These are phyloP conservation scores for Acipenser oxyrinchus DNA, from an alignment of 2,797 vertebrate species.

Conservation along the genomic window DNA sequence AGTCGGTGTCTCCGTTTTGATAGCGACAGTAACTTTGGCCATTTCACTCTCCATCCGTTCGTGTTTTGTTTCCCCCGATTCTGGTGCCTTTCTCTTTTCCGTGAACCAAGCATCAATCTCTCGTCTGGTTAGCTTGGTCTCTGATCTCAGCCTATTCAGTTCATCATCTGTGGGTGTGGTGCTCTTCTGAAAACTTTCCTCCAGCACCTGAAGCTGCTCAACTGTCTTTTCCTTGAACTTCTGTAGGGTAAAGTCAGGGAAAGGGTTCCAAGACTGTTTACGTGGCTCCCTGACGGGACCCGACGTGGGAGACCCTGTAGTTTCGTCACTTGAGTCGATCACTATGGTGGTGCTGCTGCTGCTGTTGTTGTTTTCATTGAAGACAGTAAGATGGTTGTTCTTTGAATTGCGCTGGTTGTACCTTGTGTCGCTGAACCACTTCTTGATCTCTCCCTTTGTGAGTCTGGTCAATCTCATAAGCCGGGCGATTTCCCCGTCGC, in stretches of 20 bases:
- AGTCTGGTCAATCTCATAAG: conserved; percentile 91
- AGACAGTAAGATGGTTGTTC: conserved; percentile 81
- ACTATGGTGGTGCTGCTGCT: conserved; percentile 72
- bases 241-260: conserved; percentile 84
- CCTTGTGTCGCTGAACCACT: conserved; percentile 98
- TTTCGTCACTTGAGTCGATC: conserved; percentile 94
- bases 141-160: conserved; percentile 76
- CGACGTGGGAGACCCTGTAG: conserved; percentile 66
- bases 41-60: conserved; percentile 56
- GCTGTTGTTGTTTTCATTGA: conserved; percentile 52
- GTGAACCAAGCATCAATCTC: conserved; percentile 96
- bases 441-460: conserved; percentile 97
- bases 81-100: conserved; percentile 74
- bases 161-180: conserved; percentile 80
- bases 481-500: conserved; percentile 82
- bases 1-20: conserved; percentile 57
- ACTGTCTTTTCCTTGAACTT: conserved; percentile 93
- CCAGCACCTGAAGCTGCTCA: conserved; percentile 82
- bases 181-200: conserved; percentile 81
- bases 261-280: conserved; percentile 73
- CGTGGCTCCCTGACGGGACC: conserved; percentile 58
- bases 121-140: conserved; percentile 89
- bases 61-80: conserved; percentile 54
- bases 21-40: conserved; percentile 43
- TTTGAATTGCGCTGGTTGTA: conserved; percentile 99